phyloP scores from a whole-genome alignment of 2,797 vertebrate species.

The Coracias cyanogaster region DNA sequence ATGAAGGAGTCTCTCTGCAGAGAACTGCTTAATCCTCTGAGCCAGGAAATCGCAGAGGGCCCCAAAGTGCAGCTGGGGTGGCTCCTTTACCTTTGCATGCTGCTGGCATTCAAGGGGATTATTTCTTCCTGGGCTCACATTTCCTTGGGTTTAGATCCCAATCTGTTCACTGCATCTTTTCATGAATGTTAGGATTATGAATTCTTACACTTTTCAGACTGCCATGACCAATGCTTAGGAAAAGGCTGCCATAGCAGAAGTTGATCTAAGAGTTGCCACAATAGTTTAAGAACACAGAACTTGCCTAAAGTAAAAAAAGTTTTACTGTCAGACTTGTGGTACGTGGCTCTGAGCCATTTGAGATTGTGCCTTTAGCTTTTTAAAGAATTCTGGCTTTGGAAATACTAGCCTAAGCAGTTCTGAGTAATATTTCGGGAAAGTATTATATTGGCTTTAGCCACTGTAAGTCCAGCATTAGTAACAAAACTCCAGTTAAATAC shows the following conservation, averaged over 20 bases:
- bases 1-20: neutral
- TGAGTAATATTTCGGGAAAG: slow-evolving; percentile 61
- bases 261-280: neutral
- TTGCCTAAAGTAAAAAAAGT: neutral
- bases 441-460: slow-evolving; percentile 67
- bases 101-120: slow-evolving; percentile 2
- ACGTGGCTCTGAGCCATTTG: slow-evolving; percentile 37
- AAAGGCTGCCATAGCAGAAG: neutral
- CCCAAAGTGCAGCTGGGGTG: neutral
- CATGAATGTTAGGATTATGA: neutral
- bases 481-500: slow-evolving; percentile 65
- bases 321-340: neutral
- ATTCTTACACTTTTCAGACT: neutral
- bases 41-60: neutral
- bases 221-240: neutral
- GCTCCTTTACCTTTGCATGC: neutral
- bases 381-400: slow-evolving; percentile 54
- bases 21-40: neutral
- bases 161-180: slow-evolving; percentile 23
- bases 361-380: slow-evolving; percentile 43
- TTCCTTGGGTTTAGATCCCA: slow-evolving; percentile 30
- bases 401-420: slow-evolving; percentile 69
- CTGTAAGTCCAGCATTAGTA: slow-evolving; percentile 68
- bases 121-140: slow-evolving; percentile 13
- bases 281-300: neutral